Evolutionary conservation across 2,797 vertebrate genomes (phyloP).

Genomic region (Cyprinodon diabolis): DNA sequence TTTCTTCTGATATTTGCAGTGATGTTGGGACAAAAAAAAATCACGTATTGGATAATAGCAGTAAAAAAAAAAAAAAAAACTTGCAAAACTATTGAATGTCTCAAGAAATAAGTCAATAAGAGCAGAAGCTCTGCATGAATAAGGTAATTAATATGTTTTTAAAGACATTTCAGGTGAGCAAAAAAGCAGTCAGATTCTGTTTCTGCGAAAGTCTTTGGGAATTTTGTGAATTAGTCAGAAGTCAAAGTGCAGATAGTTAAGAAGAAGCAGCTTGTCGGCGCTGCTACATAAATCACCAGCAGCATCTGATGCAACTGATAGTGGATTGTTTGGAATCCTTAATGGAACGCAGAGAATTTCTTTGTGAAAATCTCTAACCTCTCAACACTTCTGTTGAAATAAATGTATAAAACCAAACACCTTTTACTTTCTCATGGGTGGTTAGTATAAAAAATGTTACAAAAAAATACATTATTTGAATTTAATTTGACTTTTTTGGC

Average conservation of each 20-base stretch:
- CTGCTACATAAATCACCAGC: conserved; percentile 28
- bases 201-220: conserved; percentile 35
- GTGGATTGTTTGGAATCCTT: conserved; percentile 47
- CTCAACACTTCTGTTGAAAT: conserved; percentile 16
- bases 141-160: conserved; percentile 22
- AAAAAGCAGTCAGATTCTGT: conserved; percentile 33
- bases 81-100: conserved; percentile 75
- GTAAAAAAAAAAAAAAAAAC: conserved; percentile 41
- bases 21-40: conserved; percentile 69
- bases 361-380: conserved; percentile 29
- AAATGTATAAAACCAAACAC: conserved; percentile 25
- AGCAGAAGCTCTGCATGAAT: conserved; percentile 33
- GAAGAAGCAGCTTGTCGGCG: conserved; percentile 49
- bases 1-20: conserved; percentile 36
- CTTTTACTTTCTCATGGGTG: conserved; percentile 30
- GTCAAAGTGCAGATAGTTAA: conserved; percentile 53
- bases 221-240: conserved; percentile 34
- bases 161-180: conserved; percentile 39
- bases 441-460: not conserved
- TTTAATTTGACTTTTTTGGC: too few species aligned
- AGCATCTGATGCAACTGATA: conserved; percentile 49
- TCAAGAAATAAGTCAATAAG: conserved; percentile 51
- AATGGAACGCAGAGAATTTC: conserved; percentile 34
- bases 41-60: conserved; percentile 49
- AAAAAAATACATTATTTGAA: conserved; percentile 2